phyloP scores from a whole-genome alignment of 1,140 invertebrate genomes.

The Ceratoteleas bidentatus region DNA sequence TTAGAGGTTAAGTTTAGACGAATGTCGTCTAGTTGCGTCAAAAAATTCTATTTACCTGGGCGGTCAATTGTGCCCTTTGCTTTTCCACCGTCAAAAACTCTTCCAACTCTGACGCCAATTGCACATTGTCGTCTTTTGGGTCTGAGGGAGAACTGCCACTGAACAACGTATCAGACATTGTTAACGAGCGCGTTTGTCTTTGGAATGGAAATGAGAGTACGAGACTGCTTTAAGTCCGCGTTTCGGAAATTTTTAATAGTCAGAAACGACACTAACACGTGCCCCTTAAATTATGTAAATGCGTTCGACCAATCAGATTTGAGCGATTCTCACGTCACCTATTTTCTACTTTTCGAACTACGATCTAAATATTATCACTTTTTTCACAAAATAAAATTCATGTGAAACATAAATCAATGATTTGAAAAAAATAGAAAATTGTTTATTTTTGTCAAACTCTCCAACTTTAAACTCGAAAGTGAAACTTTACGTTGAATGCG shows the following conservation, averaged over 20 bases:
- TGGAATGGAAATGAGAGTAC: not conserved
- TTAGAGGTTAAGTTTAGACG: not conserved
- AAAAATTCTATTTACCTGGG: conserved; percentile 22
- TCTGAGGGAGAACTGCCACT: conserved; percentile 9
- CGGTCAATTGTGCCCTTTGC: conserved; percentile 36
- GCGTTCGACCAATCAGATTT: not conserved
- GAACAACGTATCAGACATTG: conserved; percentile 35
- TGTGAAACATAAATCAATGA: too few species aligned
- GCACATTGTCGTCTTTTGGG: conserved; percentile 11
- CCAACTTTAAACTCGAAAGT: too few species aligned
- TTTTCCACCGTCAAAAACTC: conserved; percentile 42
- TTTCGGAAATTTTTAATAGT: too few species aligned
- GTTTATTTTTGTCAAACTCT: too few species aligned
- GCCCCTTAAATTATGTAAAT: conserved; percentile 1
- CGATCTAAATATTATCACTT: too few species aligned
- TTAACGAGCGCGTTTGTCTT: not conserved
- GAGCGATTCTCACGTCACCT: not conserved
- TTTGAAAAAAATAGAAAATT: too few species aligned
- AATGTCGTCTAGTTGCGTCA: not conserved
- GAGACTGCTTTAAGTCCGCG: too few species aligned
- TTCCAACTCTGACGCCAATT: conserved; percentile 11
- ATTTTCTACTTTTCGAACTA: too few species aligned
- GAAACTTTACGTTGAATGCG: too few species aligned
- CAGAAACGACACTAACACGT: not conserved
- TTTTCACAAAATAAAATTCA: too few species aligned